Base-by-base conservation (phyloP, 2,797 vertebrate species). In the Gila robusta region DNA sequence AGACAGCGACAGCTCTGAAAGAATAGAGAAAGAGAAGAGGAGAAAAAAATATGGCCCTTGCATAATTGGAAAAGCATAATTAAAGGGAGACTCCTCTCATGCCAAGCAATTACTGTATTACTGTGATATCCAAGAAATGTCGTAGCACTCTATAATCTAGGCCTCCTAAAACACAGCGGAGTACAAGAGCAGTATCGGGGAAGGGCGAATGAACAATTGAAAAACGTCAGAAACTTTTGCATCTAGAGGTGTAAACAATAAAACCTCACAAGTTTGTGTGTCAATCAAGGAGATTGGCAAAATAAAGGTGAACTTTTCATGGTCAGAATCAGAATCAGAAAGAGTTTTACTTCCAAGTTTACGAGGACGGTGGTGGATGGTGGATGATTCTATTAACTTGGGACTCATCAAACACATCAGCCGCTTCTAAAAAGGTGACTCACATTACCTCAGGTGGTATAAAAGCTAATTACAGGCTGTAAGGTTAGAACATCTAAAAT, bases 21-120 rank as follows among this genome's bases (percentile, higher is more conserved):
- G 87, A 88, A 88, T 85, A 86, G 82, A 80, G 76, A 82, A 86
- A 78, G 79, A 82, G 44, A 41, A 76, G 76, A 71, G 49, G 35
- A 83, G 56, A 54, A 82, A 69, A 87, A 77, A 79, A 86, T 54
- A 74, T 28, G 77, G 79, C 86, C 54, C 44, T 70, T 83, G 77
- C 87, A 90, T 93, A 94, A 93, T 90, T 90, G 93, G 70, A 69
- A 44, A 84, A 82, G 88, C 90, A 93, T 95, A 95, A 96, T 96
- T 95, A 96, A 91, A 96, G 93, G 94, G 94, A 93, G 90, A 86
- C 89, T 91, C 86, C 79, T 93, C 91, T 93, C 93, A 89, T 94
- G 93, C 91, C 90, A 91, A 90, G 91, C 83, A 90, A 94, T 94
- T 93, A 93, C 92, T 91, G 92, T 93, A 92, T 92, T 94, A 91